Evolutionary conservation across 2,113 vertebrate species (phyloP).

Genomic region (Nematolebias whitei): DNA sequence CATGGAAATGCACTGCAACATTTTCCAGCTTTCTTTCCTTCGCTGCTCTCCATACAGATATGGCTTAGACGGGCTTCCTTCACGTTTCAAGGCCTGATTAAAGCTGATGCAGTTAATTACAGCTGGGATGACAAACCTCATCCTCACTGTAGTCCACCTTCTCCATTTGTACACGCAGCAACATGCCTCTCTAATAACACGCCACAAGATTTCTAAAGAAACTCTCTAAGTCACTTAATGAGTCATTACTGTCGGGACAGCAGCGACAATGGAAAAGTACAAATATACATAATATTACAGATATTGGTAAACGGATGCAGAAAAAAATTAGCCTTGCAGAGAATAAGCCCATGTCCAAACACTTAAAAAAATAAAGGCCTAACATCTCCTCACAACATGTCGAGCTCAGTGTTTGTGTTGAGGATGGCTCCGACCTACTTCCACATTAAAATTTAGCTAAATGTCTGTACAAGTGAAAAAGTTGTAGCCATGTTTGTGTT

Average conservation of each 20-base stretch:
- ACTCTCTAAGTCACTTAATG: not conserved
- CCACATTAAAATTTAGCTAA: no score
- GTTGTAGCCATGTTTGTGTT: no score
- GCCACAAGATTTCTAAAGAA: not conserved
- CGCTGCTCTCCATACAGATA: not conserved
- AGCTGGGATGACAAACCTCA: not conserved
- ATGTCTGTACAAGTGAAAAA: no score
- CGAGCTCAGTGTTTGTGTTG: no score
- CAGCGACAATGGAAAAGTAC: not conserved
- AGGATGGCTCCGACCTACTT: no score
- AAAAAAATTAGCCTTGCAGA: conserved; percentile 11
- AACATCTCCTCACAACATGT: no score
- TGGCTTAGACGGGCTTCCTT: not conserved
- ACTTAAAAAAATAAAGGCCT: conserved; percentile 6
- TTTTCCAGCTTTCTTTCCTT: not conserved
- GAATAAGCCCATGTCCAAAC: conserved; percentile 6
- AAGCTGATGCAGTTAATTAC: not conserved
- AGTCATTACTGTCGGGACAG: conserved; percentile 1
- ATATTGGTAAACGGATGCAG: conserved; percentile 4
- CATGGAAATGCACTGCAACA: not conserved
- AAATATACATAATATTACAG: not conserved
- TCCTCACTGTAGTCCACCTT: not conserved
- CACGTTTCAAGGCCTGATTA: not conserved
- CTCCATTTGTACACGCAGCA: conserved; percentile 15
- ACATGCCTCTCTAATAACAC: not conserved